Conservation (phyloP, 2,797 vertebrate genomes). For the Tenualosa ilisha region DNA sequence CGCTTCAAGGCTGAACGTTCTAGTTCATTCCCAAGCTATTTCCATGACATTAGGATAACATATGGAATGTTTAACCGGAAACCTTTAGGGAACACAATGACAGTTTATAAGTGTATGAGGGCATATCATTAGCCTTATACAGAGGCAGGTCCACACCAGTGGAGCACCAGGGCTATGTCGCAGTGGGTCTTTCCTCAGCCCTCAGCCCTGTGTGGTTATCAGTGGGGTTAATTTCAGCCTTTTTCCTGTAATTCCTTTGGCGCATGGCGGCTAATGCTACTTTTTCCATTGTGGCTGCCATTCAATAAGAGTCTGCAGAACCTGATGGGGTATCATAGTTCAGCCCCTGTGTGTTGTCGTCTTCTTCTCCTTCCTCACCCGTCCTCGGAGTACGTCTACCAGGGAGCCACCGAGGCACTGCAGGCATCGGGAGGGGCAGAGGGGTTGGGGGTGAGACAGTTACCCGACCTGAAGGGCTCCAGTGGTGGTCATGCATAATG, state of each 20-base stretch:
- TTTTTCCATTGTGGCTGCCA: background rate
- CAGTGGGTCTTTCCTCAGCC: background rate
- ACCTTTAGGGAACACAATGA: no score
- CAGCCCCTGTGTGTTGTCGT: background rate
- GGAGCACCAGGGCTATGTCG: background rate
- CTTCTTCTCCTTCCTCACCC: background rate
- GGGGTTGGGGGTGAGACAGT: background rate
- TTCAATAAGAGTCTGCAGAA: background rate
- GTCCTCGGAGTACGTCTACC: background rate
- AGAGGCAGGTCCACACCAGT: background rate
- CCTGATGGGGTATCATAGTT: slow-evolving; percentile 18
- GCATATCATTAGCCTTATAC: background rate
- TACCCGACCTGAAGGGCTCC: slow-evolving; percentile 5
- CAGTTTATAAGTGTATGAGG: no score
- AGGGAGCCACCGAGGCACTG: background rate
- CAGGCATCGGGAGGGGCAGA: background rate
- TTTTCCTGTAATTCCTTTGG: slow-evolving; percentile 11
- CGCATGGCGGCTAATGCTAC: background rate
- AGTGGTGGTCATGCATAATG: slow-evolving; percentile 22
- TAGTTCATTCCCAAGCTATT: no score
- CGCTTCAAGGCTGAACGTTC: no score
- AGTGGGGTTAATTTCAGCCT: background rate
- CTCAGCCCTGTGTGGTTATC: background rate
- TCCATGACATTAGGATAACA: no score
- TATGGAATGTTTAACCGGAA: no score